Base-by-base conservation (phyloP, 2,113 vertebrate genomes). In the Platycercus adscitus region DNA sequence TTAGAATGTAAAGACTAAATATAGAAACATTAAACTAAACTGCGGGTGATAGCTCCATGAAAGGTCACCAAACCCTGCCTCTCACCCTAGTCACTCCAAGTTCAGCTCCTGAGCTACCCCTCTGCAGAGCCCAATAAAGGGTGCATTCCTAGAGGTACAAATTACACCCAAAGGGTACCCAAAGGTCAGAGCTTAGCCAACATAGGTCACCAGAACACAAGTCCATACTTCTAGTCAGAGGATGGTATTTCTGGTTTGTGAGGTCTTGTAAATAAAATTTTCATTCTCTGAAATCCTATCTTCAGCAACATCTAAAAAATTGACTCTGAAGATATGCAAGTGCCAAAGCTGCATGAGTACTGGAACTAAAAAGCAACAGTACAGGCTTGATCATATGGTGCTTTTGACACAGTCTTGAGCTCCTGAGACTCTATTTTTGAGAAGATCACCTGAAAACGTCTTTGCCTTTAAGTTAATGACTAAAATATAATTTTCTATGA, bases 81-180 rank as follows among this genome's bases (percentile, higher is more conserved):
- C 0, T 46, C 5, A 0, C 46, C 10, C 39, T 65, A 35, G 17
- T 81, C 31, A 46, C 17, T 86, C 28, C 1, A 11, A 2, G 37
- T 60, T 63, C 35, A 72, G 43, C 39, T 89, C 29, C 47, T 71
- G 65, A 75, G 33, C 39, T 64, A 47, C 47, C 29, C 3, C 1
- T 26, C 15, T 53, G 41, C 56, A 64, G 11, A 12, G 14, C 21
- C 47, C 60, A 69, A 35, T 28, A 70, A 58, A 10, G 39, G 3
- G 5, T 35, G 7, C 41, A 26, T 77, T 89, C 53, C 43, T 53
- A 33, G 41, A 63, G 28, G 6, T 50, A 73, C 3, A 58, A 26
- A 4, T 49, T 63, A 82, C 17, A 83, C 47, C 5, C 17, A 61
- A 81, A 87, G 16, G 8, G 19, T 43, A 76, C 10, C 10, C 29